Evolutionary conservation across 2,113 vertebrate species (phyloP), one percentile per base, ranked within the genome.

Genomic region (Ursus arctos): DNA sequence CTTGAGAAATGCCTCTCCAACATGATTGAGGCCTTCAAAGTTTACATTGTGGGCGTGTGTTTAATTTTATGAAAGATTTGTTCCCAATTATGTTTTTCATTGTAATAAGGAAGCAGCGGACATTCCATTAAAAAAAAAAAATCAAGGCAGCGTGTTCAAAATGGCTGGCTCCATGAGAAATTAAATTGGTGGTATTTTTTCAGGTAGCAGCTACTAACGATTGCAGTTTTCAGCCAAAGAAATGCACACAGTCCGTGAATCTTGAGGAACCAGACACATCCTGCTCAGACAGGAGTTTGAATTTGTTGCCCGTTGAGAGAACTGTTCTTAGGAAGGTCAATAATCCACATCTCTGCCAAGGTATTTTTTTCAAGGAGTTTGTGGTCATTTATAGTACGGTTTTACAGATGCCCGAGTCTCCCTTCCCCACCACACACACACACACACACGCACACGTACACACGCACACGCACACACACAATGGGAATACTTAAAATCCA

Each of bases 211-310:
- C 47, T 72, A 55, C 10, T 31, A 33, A 36, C 0, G 13, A 21
- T 36, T 53, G 65, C 12, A 91, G 71, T 59, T 49, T 80, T 76
- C 28, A 43, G 92, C 91, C 94, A 76, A 96, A 92, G 92, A 88
- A 91, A 40, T 18, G 59, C 81, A 83, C 91, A 74, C 61, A 40
- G 40, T 47, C 40, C 6, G 2, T 69, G 72, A 95, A 95, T 98
- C 93, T 94, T 53, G 53, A 83, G 96, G 95, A 95, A 94, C 87
- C 97, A 95, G 92, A 89, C 53, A 49, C 16, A 76, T 97, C 92
- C 93, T 94, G 94, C 93, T 86, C 71, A 82, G 84, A 85, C 49
- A 88, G 94, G 82, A 59, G 74, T 88, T 84, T 94, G 88, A 97
- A 83, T 95, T 87, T 91, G 94, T 83, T 93, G 97, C 85, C 59